Conservation (phyloP, 2,797 vertebrate genomes). For the Okamejei kenojei region DNA sequence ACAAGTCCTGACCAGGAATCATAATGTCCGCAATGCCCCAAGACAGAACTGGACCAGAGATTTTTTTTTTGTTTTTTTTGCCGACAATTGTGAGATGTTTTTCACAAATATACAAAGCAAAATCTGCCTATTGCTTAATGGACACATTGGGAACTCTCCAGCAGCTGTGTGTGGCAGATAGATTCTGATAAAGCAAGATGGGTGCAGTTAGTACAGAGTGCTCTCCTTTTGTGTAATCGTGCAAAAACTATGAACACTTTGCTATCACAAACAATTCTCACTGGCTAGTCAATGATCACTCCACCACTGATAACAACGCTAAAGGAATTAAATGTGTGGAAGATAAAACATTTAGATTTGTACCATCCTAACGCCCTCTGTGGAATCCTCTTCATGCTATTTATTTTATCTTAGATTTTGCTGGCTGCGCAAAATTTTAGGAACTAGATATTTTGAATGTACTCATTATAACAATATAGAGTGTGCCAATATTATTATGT, state of each 20-base stretch:
- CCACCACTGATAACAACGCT: background rate
- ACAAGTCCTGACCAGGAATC: too few relatives aligned
- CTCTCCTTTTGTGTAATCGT: background rate
- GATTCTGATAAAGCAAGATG: background rate
- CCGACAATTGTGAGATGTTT: background rate
- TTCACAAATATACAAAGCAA: background rate
- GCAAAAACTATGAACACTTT: background rate
- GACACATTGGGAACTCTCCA: background rate
- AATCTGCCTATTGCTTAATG: background rate
- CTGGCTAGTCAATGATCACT: background rate
- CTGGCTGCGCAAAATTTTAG: background rate
- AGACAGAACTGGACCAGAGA: too few relatives aligned
- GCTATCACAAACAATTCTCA: background rate
- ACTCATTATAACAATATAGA: background rate
- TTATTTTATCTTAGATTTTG: background rate
- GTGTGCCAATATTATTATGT: too few relatives aligned
- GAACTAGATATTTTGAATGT: background rate
- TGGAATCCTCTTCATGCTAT: background rate
- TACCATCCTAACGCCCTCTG: background rate
- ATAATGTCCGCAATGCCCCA: too few relatives aligned
- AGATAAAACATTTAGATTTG: background rate
- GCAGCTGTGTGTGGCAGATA: background rate
- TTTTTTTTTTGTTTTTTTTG: background rate
- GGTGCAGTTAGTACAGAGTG: background rate
- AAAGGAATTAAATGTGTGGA: background rate